Evolutionary conservation across 2,113 vertebrate genomes (phyloP).

Genomic region (Callocephalon fimbriatum): DNA sequence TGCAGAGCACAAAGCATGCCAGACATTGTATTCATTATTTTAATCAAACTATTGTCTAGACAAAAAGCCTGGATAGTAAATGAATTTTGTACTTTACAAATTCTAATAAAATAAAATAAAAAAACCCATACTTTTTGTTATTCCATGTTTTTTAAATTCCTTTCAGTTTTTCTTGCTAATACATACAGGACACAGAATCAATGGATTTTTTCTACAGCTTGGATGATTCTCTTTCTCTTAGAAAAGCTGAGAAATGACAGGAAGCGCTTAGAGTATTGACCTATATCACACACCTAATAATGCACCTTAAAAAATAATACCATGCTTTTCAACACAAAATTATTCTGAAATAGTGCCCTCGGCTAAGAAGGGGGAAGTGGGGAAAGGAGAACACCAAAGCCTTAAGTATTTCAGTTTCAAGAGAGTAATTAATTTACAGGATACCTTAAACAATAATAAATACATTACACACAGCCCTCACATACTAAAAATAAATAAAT

Average conservation of each 20-base stretch:
- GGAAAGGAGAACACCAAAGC: not conserved
- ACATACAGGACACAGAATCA: not conserved
- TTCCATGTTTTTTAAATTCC: not conserved
- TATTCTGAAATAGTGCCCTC: not conserved
- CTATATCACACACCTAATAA: not conserved
- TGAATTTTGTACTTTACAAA: not conserved
- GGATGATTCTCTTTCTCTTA: not conserved
- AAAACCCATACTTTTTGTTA: not conserved
- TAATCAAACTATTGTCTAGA: not conserved
- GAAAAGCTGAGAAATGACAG: not conserved
- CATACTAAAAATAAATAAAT: not conserved
- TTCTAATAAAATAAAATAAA: not conserved
- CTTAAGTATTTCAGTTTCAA: not conserved
- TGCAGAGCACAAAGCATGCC: not conserved
- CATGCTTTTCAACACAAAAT: not conserved
- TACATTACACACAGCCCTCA: not conserved
- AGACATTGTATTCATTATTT: not conserved
- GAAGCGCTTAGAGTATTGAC: not conserved
- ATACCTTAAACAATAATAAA: not conserved
- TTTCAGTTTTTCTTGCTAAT: not conserved
- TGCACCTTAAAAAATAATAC: not conserved
- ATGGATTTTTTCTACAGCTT: not conserved
- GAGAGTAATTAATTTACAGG: not conserved
- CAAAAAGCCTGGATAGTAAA: not conserved
- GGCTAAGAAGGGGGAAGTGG: rapidly evolving